Conservation (phyloP, 2,113 vertebrate species). For the Triplophysa siluroides region DNA sequence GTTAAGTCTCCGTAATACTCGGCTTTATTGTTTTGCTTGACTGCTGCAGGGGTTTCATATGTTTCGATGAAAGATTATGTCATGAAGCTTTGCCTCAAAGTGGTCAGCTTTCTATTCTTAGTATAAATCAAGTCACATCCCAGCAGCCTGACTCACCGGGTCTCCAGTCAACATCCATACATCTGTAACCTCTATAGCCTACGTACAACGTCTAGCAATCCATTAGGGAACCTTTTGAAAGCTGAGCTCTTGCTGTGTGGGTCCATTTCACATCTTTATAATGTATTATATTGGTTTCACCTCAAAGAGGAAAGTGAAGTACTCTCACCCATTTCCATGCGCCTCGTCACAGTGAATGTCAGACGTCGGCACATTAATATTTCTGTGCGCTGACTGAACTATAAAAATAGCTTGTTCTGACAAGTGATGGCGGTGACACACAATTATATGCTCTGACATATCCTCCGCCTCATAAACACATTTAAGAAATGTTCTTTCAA, state of each 20-base stretch:
- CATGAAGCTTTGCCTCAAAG: constrained; percentile 21
- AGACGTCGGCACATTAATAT: neutral
- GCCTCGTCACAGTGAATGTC: neutral
- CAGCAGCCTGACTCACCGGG: neutral
- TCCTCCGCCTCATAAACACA: neutral
- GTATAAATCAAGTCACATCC: constrained; percentile 23
- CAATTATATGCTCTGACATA: neutral
- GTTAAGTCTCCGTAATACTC: neutral
- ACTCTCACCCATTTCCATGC: neutral
- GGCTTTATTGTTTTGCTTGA: neutral
- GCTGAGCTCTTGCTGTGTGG: neutral
- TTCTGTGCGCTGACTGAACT: neutral
- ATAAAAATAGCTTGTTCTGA: constrained; percentile 4
- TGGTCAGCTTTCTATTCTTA: constrained; percentile 9
- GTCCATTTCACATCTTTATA: neutral
- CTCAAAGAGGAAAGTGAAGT: constrained; percentile 2
- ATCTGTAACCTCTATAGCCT: neutral
- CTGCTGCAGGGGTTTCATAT: constrained; percentile 15
- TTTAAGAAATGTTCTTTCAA: constrained; percentile 7
- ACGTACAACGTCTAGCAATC: constrained; percentile 3
- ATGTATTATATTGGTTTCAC: neutral
- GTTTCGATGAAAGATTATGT: constrained; percentile 31
- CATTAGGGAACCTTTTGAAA: constrained; percentile 11
- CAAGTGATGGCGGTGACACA: neutral
- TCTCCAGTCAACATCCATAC: neutral